Base-by-base conservation (phyloP, 2,888 invertebrate species). In the Lasioglossum oenotherae region DNA sequence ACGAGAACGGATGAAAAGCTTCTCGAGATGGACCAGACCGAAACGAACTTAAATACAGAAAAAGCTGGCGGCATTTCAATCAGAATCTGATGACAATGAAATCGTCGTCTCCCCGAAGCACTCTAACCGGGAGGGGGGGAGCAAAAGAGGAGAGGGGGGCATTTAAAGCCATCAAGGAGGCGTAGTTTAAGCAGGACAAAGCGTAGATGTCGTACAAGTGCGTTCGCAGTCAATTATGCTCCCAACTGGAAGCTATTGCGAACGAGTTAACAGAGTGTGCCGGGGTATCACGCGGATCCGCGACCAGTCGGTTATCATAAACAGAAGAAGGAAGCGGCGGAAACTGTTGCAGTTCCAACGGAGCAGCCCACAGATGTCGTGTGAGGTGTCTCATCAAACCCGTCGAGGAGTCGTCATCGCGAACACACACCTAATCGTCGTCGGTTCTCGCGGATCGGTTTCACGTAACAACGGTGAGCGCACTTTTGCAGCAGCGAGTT, bases 301-400 rank as follows among this genome's bases (percentile, higher is more conserved):
- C 35, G 35, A 41, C 46, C 38, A 35, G 75, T 19, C 67, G 67
- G 71, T 80, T 86, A 80, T 74, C 67, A 75, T 86, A 86, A 85
- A 87, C 78, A 82, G 82, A 79, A 84, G 44, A 80, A 78, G 80
- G 76, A 78, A 81, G 57, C 69, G 64, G 69, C 72, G 74, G 46
- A 76, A 64, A 73, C 79, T 73, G 79, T 79, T 38, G 67, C 80
- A 46, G 86, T 79, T 78, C 79, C 46, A 60, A 67, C 72, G 67
- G 41, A 71, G 57, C 69, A 82, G 74, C 80, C 77, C 71, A 86
- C 86, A 87, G 86, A 87, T 86, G 87, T 87, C 87, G 87, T 86
- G 23, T 49, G 73, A 74, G 64, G 80, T 53, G 80, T 53, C 69
- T 78, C 60, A 76, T 78, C 60, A 76, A 67, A 64, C 78, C 44